Conservation (phyloP, 2,797 vertebrate genomes). For the Florisuga fusca region DNA sequence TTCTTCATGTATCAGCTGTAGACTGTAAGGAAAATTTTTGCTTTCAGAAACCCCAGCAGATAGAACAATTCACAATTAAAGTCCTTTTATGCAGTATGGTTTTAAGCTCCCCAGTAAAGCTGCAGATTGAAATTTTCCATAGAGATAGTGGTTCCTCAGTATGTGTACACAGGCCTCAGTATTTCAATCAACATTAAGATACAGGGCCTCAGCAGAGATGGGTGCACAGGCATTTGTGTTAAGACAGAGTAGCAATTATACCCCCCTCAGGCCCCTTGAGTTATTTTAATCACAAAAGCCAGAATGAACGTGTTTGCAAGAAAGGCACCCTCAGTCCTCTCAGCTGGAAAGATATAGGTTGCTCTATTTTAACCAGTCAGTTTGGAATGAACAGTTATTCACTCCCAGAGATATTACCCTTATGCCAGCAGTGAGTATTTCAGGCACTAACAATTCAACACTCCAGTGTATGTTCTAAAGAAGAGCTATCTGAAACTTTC, state of each 20-base stretch:
- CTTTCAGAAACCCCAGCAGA: background rate
- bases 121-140: background rate
- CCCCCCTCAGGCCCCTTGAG: background rate
- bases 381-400: background rate
- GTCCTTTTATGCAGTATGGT: background rate
- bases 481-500: constrained; percentile 13
- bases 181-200: background rate
- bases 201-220: background rate
- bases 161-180: background rate
- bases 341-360: constrained; percentile 28
- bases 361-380: constrained; percentile 20
- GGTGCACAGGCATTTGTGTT: background rate
- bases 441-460: constrained; percentile 29
- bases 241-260: background rate
- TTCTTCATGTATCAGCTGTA: background rate
- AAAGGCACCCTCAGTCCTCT: constrained; percentile 32
- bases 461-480: background rate
- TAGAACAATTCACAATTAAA: background rate
- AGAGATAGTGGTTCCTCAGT: background rate
- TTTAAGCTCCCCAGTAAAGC: background rate
- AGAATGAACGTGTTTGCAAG: constrained; percentile 34
- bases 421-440: background rate
- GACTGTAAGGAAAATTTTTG: background rate
- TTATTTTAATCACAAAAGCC: constrained; percentile 59
- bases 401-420: background rate